Conservation (phyloP, 2,113 vertebrate genomes). For the Microtus oregoni region DNA sequence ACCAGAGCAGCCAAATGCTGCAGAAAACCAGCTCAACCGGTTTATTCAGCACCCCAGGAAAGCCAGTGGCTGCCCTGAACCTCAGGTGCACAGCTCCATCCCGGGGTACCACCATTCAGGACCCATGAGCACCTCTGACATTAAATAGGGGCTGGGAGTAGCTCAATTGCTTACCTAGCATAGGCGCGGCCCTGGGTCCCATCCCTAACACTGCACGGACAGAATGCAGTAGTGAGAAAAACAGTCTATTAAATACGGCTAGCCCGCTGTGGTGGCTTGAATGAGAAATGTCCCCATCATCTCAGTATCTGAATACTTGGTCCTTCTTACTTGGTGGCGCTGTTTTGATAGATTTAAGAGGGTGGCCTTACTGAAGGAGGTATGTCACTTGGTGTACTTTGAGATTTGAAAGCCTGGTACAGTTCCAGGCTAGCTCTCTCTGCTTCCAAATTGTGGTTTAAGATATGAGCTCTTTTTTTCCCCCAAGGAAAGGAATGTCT, state of each 20-base stretch:
- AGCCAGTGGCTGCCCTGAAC: not conserved
- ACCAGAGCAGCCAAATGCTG: not conserved
- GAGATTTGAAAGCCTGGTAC: not conserved
- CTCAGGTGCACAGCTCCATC: not conserved
- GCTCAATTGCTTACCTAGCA: not conserved
- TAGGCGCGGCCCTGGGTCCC: not conserved
- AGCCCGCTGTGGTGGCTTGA: not conserved
- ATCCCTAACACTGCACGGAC: not conserved
- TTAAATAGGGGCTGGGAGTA: too few species aligned
- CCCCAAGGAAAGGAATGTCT: slow-evolving; percentile 49
- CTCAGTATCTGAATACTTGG: not conserved
- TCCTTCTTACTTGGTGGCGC: not conserved
- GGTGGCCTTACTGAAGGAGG: not conserved
- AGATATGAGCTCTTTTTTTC: not conserved
- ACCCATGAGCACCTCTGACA: too few species aligned
- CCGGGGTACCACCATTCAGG: not conserved
- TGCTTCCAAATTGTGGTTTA: not conserved
- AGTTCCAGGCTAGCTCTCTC: not conserved
- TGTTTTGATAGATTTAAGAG: not conserved
- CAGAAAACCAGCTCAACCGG: too few species aligned
- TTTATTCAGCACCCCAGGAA: not conserved
- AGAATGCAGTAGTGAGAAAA: accelerated
- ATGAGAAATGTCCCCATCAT: not conserved
- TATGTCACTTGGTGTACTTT: not conserved
- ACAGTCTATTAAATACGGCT: not conserved